Percentiles rank a stretch among this genome's conserved stretches.
phyloP scores from a whole-genome alignment of 1,140 invertebrate species.

The Hesperophylax magnus region DNA sequence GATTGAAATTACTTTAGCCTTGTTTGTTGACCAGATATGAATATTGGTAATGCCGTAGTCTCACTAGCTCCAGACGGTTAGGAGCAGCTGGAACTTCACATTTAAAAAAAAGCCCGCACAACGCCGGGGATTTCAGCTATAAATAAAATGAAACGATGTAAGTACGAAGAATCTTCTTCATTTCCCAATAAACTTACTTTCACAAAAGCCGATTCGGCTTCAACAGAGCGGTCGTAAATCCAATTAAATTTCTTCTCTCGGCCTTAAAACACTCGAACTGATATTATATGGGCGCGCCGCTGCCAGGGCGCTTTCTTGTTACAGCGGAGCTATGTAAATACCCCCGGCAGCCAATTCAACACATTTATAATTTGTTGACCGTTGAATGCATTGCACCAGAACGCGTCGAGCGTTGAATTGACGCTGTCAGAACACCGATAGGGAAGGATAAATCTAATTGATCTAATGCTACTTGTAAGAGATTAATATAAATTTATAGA shows the following conservation, averaged over 20 bases:
- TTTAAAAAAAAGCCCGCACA: no score
- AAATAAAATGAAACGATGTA: no score
- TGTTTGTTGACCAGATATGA: no score
- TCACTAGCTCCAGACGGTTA: no score
- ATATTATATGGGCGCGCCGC: background rate
- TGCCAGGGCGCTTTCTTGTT: background rate
- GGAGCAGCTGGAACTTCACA: no score
- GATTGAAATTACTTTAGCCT: no score
- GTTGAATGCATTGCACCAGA: background rate
- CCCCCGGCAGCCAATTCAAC: background rate
- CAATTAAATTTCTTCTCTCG: constrained; percentile 53
- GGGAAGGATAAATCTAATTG: background rate
- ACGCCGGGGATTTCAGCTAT: no score
- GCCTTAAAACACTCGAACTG: constrained; percentile 43
- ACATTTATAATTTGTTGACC: constrained; percentile 9
- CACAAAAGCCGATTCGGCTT: background rate
- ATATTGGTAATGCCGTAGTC: no score
- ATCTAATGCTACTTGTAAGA: no score
- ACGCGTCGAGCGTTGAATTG: background rate
- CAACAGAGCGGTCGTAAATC: constrained; percentile 50
- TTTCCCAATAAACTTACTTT: constrained; percentile 22
- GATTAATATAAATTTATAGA: no score
- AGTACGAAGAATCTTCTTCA: background rate
- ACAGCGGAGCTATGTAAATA: background rate
- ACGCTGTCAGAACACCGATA: background rate